Base-by-base conservation (phyloP, 2,113 vertebrate genomes). In the Cygnus buccinator region DNA sequence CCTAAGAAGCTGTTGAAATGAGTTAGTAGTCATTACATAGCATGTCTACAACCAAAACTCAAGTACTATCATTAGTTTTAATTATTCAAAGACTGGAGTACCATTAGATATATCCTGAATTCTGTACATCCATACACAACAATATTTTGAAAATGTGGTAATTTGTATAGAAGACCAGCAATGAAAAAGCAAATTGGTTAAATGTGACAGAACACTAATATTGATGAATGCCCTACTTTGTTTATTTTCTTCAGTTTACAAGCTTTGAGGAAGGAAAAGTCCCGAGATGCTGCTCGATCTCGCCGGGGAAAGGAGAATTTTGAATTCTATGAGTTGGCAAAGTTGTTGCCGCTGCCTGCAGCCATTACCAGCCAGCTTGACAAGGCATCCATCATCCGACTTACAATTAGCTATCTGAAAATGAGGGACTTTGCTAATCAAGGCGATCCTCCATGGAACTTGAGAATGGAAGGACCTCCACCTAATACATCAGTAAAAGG, bases 401-500 rank as follows among this genome's bases (percentile, higher is more conserved):
- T 99, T 95, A 99, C 99, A 98, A 99, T 99, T 98, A 99, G 99
- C 98, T 99, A 99, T 97, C 98, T 99, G 98, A 99, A 99, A 98
- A 99, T 99, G 99, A 99, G 99, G 95, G 99, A 99, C 98, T 99
- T 99, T 93, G 99, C 99, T 98, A 99, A 99, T 98, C 99, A 99
- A 96, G 99, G 99, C 1, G 99, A 99, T 97, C 99, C 99, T 77
- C 99, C 99, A 0, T 99, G 99, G 99, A 99, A 99, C 98, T 97
- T 99, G 98, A 98, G 99, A 91, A 98, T 99, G 95, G 99, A 99
- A 98, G 99, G 99, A 78, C 99, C 99, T 83, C 99, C 99, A n/a
- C 99, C 99, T 52, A 99, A 99, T 97, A 99, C 99, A 67, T 99
- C 99, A 66, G 99, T 99, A 57, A 99, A 99, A 99, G 99, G 99